Conservation (phyloP, 2,797 vertebrate genomes). For the Schizothorax lantsangensis region DNA sequence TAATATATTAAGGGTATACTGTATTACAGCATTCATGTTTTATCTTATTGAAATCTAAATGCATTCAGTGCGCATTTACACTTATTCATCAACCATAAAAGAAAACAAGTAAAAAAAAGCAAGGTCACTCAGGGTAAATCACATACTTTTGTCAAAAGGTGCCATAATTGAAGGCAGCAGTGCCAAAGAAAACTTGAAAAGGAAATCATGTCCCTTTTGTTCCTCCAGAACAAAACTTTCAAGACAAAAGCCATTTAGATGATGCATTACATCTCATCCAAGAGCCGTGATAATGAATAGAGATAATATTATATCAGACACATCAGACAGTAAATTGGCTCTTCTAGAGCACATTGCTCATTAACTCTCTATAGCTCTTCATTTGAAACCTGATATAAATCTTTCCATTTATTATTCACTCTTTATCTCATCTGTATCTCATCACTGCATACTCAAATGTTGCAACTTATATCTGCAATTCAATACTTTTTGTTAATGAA, state of each 20-base stretch:
- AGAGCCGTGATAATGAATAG: conserved; percentile 42
- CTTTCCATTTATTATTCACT: conserved; percentile 42
- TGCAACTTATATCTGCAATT: neutral
- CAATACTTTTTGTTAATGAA: conserved; percentile 11
- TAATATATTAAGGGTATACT: neutral
- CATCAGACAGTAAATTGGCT: conserved; percentile 46
- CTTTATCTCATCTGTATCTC: conserved; percentile 31
- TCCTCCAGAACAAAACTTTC: conserved; percentile 42
- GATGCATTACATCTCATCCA: conserved; percentile 41
- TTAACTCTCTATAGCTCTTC: conserved; percentile 44
- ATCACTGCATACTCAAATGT: conserved; percentile 7
- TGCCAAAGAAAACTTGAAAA: conserved; percentile 21
- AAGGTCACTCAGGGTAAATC: neutral
- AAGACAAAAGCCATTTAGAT: conserved; percentile 38
- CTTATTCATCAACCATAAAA: neutral
- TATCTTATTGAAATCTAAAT: conserved; percentile 11
- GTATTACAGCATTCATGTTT: neutral
- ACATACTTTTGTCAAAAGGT: conserved; percentile 18
- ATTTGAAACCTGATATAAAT: conserved; percentile 36
- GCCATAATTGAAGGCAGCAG: neutral
- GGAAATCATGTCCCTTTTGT: conserved; percentile 40
- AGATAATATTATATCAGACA: conserved; percentile 49
- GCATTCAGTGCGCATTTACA: neutral
- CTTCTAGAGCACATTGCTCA: conserved; percentile 35
- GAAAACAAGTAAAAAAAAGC: neutral